A percentile compares a stretch with the other conserved stretches of the same genome.
phyloP scores from a whole-genome alignment of 2,113 vertebrate species.

The Catagonus wagneri region DNA sequence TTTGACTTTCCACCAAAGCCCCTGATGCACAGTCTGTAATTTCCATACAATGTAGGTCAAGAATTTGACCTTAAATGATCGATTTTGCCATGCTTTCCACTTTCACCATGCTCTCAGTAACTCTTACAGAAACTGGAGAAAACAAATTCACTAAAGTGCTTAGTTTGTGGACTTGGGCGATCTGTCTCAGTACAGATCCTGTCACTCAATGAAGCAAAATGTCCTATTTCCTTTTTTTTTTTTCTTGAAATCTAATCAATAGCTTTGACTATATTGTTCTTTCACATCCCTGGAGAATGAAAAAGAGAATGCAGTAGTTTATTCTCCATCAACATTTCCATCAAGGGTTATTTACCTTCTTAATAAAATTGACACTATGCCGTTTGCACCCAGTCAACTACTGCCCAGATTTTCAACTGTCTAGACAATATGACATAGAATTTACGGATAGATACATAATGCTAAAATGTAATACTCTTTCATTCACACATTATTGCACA shows the following conservation, averaged over 20 bases:
- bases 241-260: slow-evolving; percentile 9
- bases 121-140: background rate
- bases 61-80: background rate
- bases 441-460: background rate
- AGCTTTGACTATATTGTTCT: background rate
- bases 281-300: background rate
- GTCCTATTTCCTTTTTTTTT: background rate
- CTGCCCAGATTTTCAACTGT: background rate
- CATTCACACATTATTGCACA: background rate
- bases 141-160: background rate
- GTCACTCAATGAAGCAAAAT: background rate
- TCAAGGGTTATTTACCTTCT: background rate
- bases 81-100: background rate
- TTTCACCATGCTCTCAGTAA: background rate
- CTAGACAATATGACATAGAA: background rate
- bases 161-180: background rate
- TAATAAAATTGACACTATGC: background rate
- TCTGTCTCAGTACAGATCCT: background rate
- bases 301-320: background rate
- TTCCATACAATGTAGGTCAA: background rate
- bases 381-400: background rate
- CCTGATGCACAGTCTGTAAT: background rate
- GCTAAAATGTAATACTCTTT: background rate
- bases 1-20: background rate
- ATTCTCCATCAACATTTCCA: background rate